Evolutionary conservation across 2,797 vertebrate genomes (phyloP), one percentile per base, ranked within the genome.

Genomic region (Cygnus olor): DNA sequence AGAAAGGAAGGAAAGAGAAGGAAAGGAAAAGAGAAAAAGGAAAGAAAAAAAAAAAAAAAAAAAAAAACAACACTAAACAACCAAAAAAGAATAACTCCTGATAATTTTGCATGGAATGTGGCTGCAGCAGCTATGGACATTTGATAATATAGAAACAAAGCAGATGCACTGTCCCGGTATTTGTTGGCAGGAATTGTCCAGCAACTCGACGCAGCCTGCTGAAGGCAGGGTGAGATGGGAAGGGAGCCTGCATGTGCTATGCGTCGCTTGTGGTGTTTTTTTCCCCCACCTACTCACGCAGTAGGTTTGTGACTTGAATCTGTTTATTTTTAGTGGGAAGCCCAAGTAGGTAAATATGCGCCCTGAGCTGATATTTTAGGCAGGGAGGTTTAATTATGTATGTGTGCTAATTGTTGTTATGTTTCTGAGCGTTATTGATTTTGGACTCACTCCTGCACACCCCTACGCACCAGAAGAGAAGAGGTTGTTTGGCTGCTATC

Each of bases 251-350:
- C 83, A 53, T 6, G 42, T 73, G 73, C 15, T 78, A 7, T 0
- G 0, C 30, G 49, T 78, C 44, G 40, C 47, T 69, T 30, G 58
- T 36, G 58, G 72, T 65, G 38, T 44, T 88, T 68, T 68, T 28
- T 28, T 4, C 66, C 45, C 28, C 61, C 79, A 80, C 88, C 70
- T 86, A 76, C 95, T 93, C 80, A 66, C 47, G 85, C 53, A 74
- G 84, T 15, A 85, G n/a, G 49, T 73, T 77, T 82, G 64, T 57
- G 58, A 71, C 81, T 90, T 87, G 6, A 85, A 80, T 89, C 64
- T 87, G 84, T 90, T 95, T 95, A 87, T 93, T 96, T 96, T 89
- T 77, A 85, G 84, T 74, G 83, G 93, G 88, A 94, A 92, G 64
- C 60, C 13, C 13, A 58, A 90, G 24, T 68, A 89, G 72, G 84